Conservation (phyloP, 37 sponge, comb jelly and placozoan genomes). For the Axinella damicornis region DNA sequence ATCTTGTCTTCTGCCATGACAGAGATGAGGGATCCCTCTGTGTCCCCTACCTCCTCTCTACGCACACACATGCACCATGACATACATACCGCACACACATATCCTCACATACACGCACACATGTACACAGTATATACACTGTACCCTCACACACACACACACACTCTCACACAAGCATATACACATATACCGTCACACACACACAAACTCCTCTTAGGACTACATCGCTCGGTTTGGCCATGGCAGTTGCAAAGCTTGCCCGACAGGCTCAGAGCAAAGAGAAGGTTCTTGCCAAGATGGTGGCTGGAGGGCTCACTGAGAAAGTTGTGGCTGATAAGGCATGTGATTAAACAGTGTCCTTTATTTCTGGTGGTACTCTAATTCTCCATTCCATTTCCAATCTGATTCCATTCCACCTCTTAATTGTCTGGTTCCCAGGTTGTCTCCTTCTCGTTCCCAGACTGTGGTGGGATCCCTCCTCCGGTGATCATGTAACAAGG, state of each 20-base stretch:
- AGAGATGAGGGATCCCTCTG: background rate
- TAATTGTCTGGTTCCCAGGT: constrained; percentile 55
- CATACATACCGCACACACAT: no score
- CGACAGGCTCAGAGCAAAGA: constrained; percentile 97
- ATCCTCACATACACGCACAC: no score
- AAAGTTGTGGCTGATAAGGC: constrained; percentile 86
- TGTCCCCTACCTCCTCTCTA: no score
- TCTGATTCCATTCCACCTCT: background rate
- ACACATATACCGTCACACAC: no score
- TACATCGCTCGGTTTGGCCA: constrained; percentile 96
- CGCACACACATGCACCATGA: no score
- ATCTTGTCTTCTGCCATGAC: no score
- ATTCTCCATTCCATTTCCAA: no score
- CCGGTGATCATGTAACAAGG: constrained; percentile 96
- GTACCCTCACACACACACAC: no score
- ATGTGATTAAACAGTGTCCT: background rate
- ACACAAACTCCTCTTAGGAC: constrained; percentile 69
- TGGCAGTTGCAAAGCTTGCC: constrained; percentile 89
- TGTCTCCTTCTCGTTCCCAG: constrained; percentile 86
- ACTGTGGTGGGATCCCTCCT: constrained; percentile 89
- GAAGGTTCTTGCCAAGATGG: constrained; percentile 96
- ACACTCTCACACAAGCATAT: no score
- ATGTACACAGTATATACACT: no score
- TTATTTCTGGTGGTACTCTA: no score
- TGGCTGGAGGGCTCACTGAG: constrained; percentile 91